Percentiles rank a stretch among this genome's conserved stretches.
These are phyloP conservation scores for Laspeyria flexula DNA, from an alignment of 2,888 invertebrate species.

Conservation along the genomic window DNA sequence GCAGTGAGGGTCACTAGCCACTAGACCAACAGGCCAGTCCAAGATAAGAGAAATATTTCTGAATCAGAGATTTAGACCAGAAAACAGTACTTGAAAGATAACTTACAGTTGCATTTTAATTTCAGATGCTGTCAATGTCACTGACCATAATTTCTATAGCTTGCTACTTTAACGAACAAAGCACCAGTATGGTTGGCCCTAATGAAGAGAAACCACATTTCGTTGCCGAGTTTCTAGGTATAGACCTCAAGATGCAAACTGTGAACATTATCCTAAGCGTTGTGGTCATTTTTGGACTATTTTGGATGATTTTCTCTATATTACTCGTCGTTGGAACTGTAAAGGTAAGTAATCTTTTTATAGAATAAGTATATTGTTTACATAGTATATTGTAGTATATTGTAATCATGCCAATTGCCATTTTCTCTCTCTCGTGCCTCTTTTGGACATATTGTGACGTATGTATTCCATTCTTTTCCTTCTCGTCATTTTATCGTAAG, in stretches of 20 bases:
- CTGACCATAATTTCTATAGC: slow-evolving; percentile 2
- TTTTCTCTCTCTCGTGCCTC: too few species aligned
- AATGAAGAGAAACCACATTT: slow-evolving; percentile 3
- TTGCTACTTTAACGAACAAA: slow-evolving; percentile 1
- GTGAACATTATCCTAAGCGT: slow-evolving; percentile 24
- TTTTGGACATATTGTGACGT: too few species aligned
- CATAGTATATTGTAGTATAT: too few species aligned
- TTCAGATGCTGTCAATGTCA: slow-evolving; percentile 4
- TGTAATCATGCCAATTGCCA: too few species aligned
- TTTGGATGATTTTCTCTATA: slow-evolving; percentile 43
- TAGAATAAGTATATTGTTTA: too few species aligned
- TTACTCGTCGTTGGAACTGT: slow-evolving; percentile 41
- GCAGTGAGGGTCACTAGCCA: too few species aligned
- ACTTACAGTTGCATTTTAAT: background rate
- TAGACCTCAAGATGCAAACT: slow-evolving; percentile 27
- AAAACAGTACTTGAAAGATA: background rate
- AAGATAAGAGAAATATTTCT: too few species aligned
- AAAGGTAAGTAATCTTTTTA: slow-evolving; percentile 32
- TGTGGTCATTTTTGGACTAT: slow-evolving; percentile 1
- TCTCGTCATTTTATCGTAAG: too few species aligned
- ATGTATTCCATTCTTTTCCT: too few species aligned
- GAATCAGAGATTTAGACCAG: too few species aligned
- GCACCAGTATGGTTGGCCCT: background rate
- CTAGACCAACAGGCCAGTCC: too few species aligned
- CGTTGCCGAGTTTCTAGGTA: slow-evolving; percentile 12